Percentiles rank a stretch among this genome's conserved stretches.
These are phyloP conservation scores for Drosophila siamana DNA, from an alignment of 2,888 invertebrate species.

Conservation along the genomic window DNA sequence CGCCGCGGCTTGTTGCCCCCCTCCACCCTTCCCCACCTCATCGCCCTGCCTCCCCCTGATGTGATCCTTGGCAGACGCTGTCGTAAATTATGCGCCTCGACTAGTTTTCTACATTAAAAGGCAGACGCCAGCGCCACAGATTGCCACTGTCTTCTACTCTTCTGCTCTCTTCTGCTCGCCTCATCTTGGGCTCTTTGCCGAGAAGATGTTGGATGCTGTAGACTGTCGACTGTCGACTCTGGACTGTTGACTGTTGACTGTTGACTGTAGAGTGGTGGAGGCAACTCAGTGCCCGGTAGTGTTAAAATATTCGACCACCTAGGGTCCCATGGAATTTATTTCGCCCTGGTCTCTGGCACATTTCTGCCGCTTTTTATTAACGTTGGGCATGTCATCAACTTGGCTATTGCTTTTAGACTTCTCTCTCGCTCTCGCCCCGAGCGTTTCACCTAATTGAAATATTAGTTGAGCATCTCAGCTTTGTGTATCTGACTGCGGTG, in stretches of 20 bases:
- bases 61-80: constrained; percentile 53
- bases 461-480: constrained; percentile 68
- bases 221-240: constrained; percentile 14
- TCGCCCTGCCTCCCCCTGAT: not conserved
- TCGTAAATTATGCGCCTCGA: constrained; percentile 83
- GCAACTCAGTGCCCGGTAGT: constrained; percentile 74
- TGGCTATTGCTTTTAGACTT: constrained; percentile 53
- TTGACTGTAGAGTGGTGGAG: not conserved
- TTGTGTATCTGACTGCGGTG: constrained; percentile 44
- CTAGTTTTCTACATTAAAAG: constrained; percentile 83
- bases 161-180: not conserved
- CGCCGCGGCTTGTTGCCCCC: constrained; percentile 47
- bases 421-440: constrained; percentile 8
- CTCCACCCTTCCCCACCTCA: not conserved
- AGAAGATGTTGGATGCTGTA: constrained; percentile 4
- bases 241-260: not conserved
- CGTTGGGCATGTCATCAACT: constrained; percentile 78
- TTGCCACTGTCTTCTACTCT: constrained; percentile 65
- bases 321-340: constrained; percentile 80
- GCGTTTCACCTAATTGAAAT: constrained; percentile 72
- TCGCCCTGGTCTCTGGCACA: constrained; percentile 65
- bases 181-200: constrained; percentile 13
- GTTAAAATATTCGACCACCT: constrained; percentile 83
- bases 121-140: constrained; percentile 80
- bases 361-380: constrained; percentile 82